A percentile compares a stretch with the other conserved stretches of the same genome.
Evolutionary conservation across 2,797 vertebrate genomes (phyloP).

Genomic region (Chaetodon trifasciatus): DNA sequence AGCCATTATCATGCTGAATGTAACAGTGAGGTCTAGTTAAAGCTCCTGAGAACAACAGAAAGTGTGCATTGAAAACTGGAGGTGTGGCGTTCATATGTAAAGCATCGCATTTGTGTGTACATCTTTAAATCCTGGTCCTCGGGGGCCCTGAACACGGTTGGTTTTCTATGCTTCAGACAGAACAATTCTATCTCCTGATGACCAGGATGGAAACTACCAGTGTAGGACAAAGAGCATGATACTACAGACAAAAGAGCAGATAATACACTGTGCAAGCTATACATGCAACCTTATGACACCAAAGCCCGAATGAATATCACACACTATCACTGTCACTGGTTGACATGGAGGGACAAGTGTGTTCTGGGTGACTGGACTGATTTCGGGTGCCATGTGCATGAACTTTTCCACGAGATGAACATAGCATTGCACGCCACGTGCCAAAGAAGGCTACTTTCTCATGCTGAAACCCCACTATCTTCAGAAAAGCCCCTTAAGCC

Average conservation of each 20-base stretch:
- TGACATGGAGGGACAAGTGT: not conserved
- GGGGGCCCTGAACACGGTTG: not conserved
- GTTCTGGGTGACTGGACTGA: not conserved
- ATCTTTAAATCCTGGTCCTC: not conserved
- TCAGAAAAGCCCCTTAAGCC: constrained; percentile 7
- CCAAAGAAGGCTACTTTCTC: constrained; percentile 3
- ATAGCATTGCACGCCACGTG: not conserved
- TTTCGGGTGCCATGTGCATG: not conserved
- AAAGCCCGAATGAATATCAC: not conserved
- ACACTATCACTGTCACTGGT: not conserved
- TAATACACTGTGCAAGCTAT: not conserved
- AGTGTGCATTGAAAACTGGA: not conserved
- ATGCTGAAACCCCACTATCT: constrained; percentile 15
- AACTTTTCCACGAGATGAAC: constrained; percentile 1
- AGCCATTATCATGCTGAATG: not conserved
- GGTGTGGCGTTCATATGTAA: not conserved
- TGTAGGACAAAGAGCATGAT: too few species aligned
- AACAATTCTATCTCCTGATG: not conserved
- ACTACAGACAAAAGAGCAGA: too few species aligned
- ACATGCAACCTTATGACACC: too few species aligned
- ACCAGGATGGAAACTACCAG: not conserved
- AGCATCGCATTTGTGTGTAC: too few species aligned
- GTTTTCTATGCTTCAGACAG: not conserved
- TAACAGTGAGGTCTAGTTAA: not conserved
- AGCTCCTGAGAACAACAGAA: not conserved